A percentile compares a stretch with the other conserved stretches of the same genome.
phyloP scores from a whole-genome alignment of 2,797 vertebrate genomes.

The Gymnodraco acuticeps region DNA sequence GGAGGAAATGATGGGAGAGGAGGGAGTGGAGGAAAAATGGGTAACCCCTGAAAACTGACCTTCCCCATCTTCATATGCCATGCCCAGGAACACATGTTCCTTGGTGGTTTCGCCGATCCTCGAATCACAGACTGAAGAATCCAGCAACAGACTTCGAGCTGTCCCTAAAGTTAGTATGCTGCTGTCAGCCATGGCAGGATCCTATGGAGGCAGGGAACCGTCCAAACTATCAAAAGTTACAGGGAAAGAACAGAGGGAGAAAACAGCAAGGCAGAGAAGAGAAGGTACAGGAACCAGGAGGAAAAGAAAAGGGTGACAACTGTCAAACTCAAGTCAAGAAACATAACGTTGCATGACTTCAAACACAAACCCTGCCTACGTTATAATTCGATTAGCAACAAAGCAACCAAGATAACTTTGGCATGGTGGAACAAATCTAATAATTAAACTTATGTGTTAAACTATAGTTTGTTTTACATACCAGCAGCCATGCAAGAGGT shows the following conservation, averaged over 20 bases:
- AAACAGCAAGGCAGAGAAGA: slow-evolving; percentile 27
- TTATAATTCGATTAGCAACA: slow-evolving; percentile 25
- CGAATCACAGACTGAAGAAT: slow-evolving; percentile 93
- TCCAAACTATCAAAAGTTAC: slow-evolving; percentile 69
- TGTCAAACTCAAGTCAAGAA: slow-evolving; percentile 50
- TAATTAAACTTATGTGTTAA: too few relatives aligned
- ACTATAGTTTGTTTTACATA: too few relatives aligned
- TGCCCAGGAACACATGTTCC: slow-evolving; percentile 84
- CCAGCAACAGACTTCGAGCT: slow-evolving; percentile 89
- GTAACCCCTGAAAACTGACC: slow-evolving; percentile 80
- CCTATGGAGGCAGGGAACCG: slow-evolving; percentile 67
- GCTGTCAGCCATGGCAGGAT: slow-evolving; percentile 90
- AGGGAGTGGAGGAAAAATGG: not conserved
- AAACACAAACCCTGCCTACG: slow-evolving; percentile 30
- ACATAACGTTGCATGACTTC: slow-evolving; percentile 30
- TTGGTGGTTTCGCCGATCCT: slow-evolving; percentile 91
- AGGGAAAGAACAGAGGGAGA: slow-evolving; percentile 39
- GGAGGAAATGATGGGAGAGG: not conserved
- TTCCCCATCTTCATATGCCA: slow-evolving; percentile 84
- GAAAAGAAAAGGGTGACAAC: slow-evolving; percentile 46
- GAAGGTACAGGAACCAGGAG: slow-evolving; percentile 16
- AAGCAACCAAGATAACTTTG: not conserved
- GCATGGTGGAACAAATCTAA: too few relatives aligned
- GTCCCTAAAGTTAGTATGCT: slow-evolving; percentile 86
- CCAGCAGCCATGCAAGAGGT: too few relatives aligned